Percentiles rank a stretch among this genome's conserved stretches.
Evolutionary conservation across 2,113 vertebrate species (phyloP).

Genomic region (Ammodytes dubius): DNA sequence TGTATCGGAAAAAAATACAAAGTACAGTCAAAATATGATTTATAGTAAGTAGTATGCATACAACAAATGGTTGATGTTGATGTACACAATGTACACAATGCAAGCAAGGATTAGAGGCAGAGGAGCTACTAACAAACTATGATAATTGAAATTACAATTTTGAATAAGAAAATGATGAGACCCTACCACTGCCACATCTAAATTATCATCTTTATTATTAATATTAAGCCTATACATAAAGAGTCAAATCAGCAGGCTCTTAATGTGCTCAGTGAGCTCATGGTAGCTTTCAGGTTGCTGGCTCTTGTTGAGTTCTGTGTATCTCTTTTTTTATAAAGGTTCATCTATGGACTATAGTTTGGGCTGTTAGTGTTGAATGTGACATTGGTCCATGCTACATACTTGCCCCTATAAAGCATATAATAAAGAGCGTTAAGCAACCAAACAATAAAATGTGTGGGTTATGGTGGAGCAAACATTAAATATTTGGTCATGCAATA

Average conservation of each 20-base stretch:
- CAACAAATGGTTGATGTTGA: neutral
- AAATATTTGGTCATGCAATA: neutral
- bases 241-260: neutral
- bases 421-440: neutral
- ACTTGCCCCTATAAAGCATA: neutral
- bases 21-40: neutral
- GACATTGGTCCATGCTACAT: neutral
- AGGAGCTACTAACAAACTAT: neutral
- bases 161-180: neutral
- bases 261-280: neutral
- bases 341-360: neutral
- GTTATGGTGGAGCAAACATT: neutral
- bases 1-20: neutral
- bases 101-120: neutral
- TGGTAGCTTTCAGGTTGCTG: neutral
- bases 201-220: too few species aligned
- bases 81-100: neutral
- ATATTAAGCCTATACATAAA: neutral
- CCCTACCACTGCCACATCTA: neutral
- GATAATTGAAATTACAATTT: neutral
- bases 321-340: neutral
- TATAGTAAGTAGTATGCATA: neutral
- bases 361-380: neutral
- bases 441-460: neutral
- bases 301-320: neutral